A percentile compares a stretch with the other conserved stretches of the same genome.
These are phyloP conservation scores for Fulmarus glacialis DNA, from an alignment of 2,113 vertebrate genomes.

Conservation along the genomic window DNA sequence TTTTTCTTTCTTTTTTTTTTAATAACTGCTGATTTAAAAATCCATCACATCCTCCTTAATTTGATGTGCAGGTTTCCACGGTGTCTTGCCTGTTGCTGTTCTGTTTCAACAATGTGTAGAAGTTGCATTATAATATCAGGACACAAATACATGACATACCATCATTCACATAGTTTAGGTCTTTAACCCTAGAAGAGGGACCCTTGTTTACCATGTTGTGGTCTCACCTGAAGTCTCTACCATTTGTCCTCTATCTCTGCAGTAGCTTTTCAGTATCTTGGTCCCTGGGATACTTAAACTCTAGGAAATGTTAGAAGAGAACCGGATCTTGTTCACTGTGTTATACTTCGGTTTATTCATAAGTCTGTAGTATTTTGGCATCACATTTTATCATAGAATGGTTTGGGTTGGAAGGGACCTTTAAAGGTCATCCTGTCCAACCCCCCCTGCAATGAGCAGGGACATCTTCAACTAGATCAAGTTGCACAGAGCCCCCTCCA, in stretches of 20 bases:
- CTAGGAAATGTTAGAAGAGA: background rate
- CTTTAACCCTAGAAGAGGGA: background rate
- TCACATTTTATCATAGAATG: background rate
- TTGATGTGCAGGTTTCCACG: background rate
- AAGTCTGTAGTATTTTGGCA: background rate
- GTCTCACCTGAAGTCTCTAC: background rate
- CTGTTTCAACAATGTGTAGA: background rate
- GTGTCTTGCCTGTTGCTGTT: background rate
- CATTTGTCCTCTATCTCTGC: background rate
- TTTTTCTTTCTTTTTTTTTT: background rate
- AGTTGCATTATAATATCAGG: background rate
- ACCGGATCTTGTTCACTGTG: background rate
- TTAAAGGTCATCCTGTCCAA: background rate
- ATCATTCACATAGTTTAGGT: background rate
- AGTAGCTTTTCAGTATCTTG: background rate
- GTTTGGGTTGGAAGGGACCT: background rate
- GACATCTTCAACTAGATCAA: background rate
- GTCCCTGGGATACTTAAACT: background rate
- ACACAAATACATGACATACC: background rate
- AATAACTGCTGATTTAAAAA: background rate
- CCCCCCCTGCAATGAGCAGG: background rate
- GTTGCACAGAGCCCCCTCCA: background rate
- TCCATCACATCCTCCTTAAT: background rate
- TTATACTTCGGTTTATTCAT: background rate
- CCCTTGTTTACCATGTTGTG: background rate